These are phyloP conservation scores for Alectura lathami DNA, from an alignment of 2,113 vertebrate species.

Conservation along the genomic window DNA sequence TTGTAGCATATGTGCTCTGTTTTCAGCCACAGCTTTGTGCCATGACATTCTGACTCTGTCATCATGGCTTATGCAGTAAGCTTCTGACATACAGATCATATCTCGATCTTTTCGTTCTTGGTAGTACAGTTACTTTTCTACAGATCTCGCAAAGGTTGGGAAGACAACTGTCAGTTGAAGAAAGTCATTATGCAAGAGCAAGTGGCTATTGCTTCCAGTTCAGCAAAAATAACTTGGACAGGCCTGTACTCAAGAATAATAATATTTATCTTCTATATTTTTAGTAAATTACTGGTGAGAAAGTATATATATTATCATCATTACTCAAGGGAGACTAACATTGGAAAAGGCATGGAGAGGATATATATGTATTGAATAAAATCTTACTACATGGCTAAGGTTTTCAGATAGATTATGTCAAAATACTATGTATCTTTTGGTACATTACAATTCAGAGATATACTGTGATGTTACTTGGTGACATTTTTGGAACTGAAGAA, in stretches of 20 bases:
- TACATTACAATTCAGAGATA: neutral
- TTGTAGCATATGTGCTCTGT: neutral
- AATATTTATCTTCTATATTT: neutral
- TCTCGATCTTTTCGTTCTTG: neutral
- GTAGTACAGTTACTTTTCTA: neutral
- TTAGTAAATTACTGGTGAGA: neutral
- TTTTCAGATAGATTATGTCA: neutral
- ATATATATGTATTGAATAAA: neutral
- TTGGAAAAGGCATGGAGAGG: neutral
- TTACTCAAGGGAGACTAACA: neutral
- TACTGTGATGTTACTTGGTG: neutral
- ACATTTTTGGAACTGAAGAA: neutral
- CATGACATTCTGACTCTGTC: neutral
- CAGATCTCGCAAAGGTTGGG: fast-evolving
- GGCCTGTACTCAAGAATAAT: neutral
- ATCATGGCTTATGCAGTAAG: neutral
- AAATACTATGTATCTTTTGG: neutral
- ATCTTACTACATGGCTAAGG: neutral
- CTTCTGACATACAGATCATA: neutral
- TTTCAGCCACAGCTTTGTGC: neutral
- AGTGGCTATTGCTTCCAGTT: neutral
- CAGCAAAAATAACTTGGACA: neutral
- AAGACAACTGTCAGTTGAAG: neutral
- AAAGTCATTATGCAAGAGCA: neutral
- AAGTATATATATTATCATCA: neutral